Percentiles rank a stretch among this genome's conserved stretches.
phyloP scores from a whole-genome alignment of 2,888 invertebrate species.

The Petrophora chlorosata region DNA sequence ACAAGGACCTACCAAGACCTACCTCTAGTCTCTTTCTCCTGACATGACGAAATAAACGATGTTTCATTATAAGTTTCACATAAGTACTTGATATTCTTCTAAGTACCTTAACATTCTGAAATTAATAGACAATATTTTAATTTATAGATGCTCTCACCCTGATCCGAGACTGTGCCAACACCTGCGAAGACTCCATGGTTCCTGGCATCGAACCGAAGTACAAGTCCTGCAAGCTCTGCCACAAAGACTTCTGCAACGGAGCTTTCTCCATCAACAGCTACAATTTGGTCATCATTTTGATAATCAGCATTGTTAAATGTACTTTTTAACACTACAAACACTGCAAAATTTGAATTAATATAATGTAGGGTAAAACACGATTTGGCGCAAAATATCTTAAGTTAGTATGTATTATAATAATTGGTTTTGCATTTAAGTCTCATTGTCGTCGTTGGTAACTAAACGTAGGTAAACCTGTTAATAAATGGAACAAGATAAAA shows the following conservation, averaged over 20 bases:
- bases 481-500: too few species aligned
- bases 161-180: slow-evolving; percentile 62
- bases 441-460: too few species aligned
- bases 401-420: neutral
- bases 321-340: slow-evolving; percentile 8
- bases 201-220: slow-evolving; percentile 45
- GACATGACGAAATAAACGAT: too few species aligned
- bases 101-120: neutral
- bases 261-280: slow-evolving; percentile 46
- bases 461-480: too few species aligned
- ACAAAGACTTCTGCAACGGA: slow-evolving; percentile 63
- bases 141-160: slow-evolving; percentile 55
- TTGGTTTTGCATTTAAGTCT: slow-evolving; percentile 7
- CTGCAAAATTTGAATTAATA: neutral
- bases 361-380: neutral
- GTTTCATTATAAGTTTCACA: too few species aligned
- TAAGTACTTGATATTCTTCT: neutral
- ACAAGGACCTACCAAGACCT: too few species aligned
- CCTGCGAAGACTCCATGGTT: slow-evolving; percentile 48
- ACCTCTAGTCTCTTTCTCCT: too few species aligned
- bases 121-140: neutral
- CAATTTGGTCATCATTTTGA: slow-evolving; percentile 37
- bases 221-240: slow-evolving; percentile 60
- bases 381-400: neutral
- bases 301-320: slow-evolving; percentile 21